Evolutionary conservation across 2,113 vertebrate species (phyloP), one percentile per base, ranked within the genome.

Genomic region (Odobenus rosmarus): DNA sequence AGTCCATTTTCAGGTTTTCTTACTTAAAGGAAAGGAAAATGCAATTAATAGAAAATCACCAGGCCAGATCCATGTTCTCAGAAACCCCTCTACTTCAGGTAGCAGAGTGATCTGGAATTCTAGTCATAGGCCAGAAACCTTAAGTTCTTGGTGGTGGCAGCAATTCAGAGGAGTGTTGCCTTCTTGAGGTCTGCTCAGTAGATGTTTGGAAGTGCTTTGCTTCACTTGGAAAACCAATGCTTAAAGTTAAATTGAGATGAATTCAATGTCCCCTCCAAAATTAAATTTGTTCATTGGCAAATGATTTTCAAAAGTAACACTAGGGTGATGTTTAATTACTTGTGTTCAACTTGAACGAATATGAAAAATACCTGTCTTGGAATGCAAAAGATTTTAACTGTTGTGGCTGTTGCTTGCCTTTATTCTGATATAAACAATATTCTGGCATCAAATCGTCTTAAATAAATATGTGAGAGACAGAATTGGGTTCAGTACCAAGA

Each of bases 41-140:
- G 12, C 72, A 94, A 76, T 96, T 86, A 67, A 69, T 64, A 97
- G 92, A 97, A 97, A 97, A 97, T 81, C 31, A 4, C 95, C 92
- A 71, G 89, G 74, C 24, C 3, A 2, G 12, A 18, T 28, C 67
- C 42, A 4, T 59, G 23, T 95, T 82, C 62, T 91, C 67, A 69
- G 74, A 92, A 88, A 57, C 23, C 7, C 11, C 36, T 64, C 46
- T 92, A 14, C 53, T 57, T 84, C 42, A 28, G 1, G 1, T 62
- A n/a, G 10, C 51, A 49, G 82, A 51, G 46, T 23, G 42, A 49
- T 90, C 86, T 76, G 82, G 67, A 79, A 85, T 64, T 89, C 81
- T 53, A 42, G 42, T 83, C 51, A 1, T 1, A 53, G 62, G 23
- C 71, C 33, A 80, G 42, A 74, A 85, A 39, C 64, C 69, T 93